These are phyloP conservation scores for Drosophila varians DNA, from an alignment of 1,140 invertebrate species.

Conservation along the genomic window DNA sequence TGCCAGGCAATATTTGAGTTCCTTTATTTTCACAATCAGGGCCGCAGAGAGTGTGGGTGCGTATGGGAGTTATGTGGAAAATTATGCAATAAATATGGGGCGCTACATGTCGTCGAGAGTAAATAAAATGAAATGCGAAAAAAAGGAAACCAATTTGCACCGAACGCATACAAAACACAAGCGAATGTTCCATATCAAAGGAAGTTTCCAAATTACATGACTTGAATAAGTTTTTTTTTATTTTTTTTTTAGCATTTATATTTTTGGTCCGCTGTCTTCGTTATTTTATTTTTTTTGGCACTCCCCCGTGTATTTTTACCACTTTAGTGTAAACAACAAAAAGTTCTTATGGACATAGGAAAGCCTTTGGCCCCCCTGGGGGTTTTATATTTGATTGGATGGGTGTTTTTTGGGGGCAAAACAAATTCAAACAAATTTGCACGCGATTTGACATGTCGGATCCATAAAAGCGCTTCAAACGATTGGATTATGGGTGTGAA, in stretches of 20 bases:
- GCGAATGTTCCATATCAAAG: slow-evolving; percentile 45
- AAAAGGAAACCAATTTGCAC: slow-evolving; percentile 45
- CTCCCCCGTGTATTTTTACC: slow-evolving; percentile 28
- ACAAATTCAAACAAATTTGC: slow-evolving; percentile 60
- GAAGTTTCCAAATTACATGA: slow-evolving; percentile 50
- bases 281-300: slow-evolving; percentile 13
- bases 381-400: slow-evolving; percentile 33
- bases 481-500: slow-evolving; percentile 69
- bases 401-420: slow-evolving; percentile 11
- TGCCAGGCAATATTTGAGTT: slow-evolving; percentile 21
- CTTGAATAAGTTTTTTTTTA: slow-evolving; percentile 34
- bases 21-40: slow-evolving; percentile 36
- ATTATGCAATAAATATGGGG: slow-evolving; percentile 66
- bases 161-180: slow-evolving; percentile 44
- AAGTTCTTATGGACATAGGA: slow-evolving; percentile 39
- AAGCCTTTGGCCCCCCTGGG: slow-evolving; percentile 25
- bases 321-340: slow-evolving; percentile 32
- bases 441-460: slow-evolving; percentile 71
- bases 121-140: slow-evolving; percentile 42
- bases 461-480: slow-evolving; percentile 66
- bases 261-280: slow-evolving; percentile 6
- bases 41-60: not conserved
- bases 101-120: slow-evolving; percentile 31
- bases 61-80: slow-evolving; percentile 24
- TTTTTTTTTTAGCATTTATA: slow-evolving; percentile 18